phyloP scores from a whole-genome alignment of 2,113 vertebrate species.

The Bufo bufo region DNA sequence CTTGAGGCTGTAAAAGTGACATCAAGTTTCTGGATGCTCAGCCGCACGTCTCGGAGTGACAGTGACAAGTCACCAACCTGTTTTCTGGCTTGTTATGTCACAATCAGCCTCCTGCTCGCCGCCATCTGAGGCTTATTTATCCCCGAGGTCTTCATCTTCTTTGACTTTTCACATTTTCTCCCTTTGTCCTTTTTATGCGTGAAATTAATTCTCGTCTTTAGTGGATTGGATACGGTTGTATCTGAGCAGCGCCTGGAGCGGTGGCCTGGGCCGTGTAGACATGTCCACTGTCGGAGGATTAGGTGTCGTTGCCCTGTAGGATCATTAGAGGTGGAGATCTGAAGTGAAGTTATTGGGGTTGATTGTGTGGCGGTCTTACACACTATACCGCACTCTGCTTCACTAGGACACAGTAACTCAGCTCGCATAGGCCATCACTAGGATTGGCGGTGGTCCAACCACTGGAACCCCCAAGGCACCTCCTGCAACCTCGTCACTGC shows the following conservation, averaged over 20 bases:
- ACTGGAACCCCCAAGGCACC: too few species aligned
- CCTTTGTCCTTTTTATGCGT: not conserved
- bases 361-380: not conserved
- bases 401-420: too few species aligned
- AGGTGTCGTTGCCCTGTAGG: not conserved
- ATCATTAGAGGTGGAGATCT: not conserved
- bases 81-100: constrained; percentile 4
- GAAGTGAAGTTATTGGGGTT: not conserved
- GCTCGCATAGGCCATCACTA: too few species aligned
- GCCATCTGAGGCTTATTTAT: constrained; percentile 3
- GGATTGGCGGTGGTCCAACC: too few species aligned
- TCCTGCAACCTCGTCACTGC: too few species aligned
- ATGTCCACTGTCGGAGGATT: not conserved
- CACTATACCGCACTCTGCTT: too few species aligned
- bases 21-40: constrained; percentile 23
- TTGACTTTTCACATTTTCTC: not conserved
- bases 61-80: constrained; percentile 36
- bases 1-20: constrained; percentile 14
- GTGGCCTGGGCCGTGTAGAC: not conserved
- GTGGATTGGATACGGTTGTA: not conserved
- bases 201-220: constrained; percentile 19
- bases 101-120: constrained; percentile 3
- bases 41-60: not conserved
- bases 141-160: not conserved
- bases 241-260: not conserved